phyloP scores from a whole-genome alignment of 2,113 vertebrate species.

The Pagrus major region DNA sequence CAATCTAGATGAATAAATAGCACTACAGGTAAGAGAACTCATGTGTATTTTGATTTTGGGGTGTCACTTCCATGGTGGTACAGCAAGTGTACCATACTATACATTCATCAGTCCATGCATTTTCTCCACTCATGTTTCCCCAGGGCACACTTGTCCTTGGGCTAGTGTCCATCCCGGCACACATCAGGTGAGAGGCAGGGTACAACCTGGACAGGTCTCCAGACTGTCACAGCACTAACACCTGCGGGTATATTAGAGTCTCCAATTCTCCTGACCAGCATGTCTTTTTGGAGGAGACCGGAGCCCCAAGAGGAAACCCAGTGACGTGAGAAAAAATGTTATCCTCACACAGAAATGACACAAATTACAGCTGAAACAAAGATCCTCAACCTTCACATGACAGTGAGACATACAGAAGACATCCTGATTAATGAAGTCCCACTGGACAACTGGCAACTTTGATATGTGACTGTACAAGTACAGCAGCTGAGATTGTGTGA shows the following conservation, averaged over 20 bases:
- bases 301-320: not conserved
- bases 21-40: no score
- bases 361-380: not conserved
- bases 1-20: no score
- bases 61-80: not conserved
- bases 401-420: not conserved
- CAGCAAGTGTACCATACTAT: no score
- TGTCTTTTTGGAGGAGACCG: constrained; percentile 9
- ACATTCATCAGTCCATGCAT: not conserved
- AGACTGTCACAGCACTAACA: not conserved
- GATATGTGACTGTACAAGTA: not conserved
- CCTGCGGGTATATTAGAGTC: not conserved
- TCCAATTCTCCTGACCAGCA: constrained; percentile 27
- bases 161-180: not conserved
- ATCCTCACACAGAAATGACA: not conserved
- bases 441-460: constrained; percentile 5
- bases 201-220: not conserved
- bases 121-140: not conserved
- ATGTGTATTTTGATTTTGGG: no score
- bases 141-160: not conserved
- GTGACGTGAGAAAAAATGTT: not conserved
- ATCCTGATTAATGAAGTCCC: not conserved
- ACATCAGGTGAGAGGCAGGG: not conserved
- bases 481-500: not conserved
- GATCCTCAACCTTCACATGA: not conserved